phyloP scores from a whole-genome alignment of 1,140 invertebrate species.

The Pissodes strobi region DNA sequence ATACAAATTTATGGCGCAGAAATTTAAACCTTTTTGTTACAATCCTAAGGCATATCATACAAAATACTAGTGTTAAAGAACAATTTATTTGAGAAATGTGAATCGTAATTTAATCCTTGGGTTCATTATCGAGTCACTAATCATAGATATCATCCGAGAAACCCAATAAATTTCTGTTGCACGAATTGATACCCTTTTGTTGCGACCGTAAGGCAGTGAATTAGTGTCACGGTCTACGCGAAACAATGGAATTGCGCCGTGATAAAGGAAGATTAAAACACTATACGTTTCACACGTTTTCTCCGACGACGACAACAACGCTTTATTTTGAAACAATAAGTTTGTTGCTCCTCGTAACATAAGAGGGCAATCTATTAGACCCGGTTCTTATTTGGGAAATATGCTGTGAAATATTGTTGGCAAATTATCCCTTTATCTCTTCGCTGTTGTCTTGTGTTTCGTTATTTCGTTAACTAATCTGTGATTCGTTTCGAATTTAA shows the following conservation, averaged over 20 bases:
- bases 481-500: no score
- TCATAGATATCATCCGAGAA: not conserved
- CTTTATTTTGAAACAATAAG: conserved; percentile 18
- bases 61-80: no score
- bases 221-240: not conserved
- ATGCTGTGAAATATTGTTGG: not conserved
- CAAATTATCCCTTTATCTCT: not conserved
- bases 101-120: no score
- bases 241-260: not conserved
- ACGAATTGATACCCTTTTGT: conserved; percentile 8
- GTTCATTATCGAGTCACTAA: no score
- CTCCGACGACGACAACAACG: not conserved
- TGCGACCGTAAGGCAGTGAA: conserved; percentile 1
- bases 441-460: no score
- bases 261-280: conserved; percentile 12
- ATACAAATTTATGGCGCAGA: no score
- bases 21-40: no score
- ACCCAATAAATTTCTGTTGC: not conserved
- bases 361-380: conserved; percentile 1
- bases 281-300: conserved; percentile 4
- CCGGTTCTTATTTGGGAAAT: not conserved
- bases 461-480: no score
- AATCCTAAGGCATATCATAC: no score
- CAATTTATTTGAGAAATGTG: no score
- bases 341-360: conserved; percentile 10